A percentile compares a stretch with the other conserved stretches of the same genome.
phyloP scores from a whole-genome alignment of 2,888 invertebrate species.

The Bibio marci region DNA sequence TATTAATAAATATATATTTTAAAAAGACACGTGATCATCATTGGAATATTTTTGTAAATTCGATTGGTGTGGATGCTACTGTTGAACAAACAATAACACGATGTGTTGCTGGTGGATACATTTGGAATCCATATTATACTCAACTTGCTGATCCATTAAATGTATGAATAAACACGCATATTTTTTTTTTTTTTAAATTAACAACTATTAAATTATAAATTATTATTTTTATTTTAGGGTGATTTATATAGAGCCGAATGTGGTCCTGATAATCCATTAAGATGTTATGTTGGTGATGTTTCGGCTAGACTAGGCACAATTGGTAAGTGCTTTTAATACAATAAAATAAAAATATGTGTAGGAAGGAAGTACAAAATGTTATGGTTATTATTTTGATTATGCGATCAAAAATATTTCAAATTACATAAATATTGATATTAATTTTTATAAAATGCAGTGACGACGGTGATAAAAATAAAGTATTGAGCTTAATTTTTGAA shows the following conservation, averaged over 20 bases:
- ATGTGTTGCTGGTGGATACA: conserved; percentile 80
- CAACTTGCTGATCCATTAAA: conserved; percentile 80
- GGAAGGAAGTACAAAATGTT: too few species aligned
- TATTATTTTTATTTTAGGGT: conserved; percentile 33
- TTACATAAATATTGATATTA: background rate
- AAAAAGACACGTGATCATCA: conserved; percentile 62
- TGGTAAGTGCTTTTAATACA: conserved; percentile 28
- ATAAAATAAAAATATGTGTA: too few species aligned
- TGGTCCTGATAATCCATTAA: conserved; percentile 66
- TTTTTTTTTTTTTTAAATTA: background rate
- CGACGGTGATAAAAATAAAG: too few species aligned
- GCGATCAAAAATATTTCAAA: too few species aligned
- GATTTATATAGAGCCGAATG: conserved; percentile 78
- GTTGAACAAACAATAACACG: conserved; percentile 62
- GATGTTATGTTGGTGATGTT: conserved; percentile 84
- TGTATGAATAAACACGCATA: too few species aligned
- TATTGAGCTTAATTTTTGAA: too few species aligned
- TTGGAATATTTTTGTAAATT: conserved; percentile 84
- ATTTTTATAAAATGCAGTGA: too few species aligned
- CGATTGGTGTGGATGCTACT: conserved; percentile 78
- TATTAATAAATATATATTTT: conserved; percentile 13
- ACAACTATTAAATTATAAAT: background rate
- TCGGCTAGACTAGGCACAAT: conserved; percentile 72
- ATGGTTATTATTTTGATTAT: too few species aligned
- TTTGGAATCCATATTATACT: conserved; percentile 83